phyloP scores from a whole-genome alignment of 2,888 invertebrate species.

The Chymomyza amoena region DNA sequence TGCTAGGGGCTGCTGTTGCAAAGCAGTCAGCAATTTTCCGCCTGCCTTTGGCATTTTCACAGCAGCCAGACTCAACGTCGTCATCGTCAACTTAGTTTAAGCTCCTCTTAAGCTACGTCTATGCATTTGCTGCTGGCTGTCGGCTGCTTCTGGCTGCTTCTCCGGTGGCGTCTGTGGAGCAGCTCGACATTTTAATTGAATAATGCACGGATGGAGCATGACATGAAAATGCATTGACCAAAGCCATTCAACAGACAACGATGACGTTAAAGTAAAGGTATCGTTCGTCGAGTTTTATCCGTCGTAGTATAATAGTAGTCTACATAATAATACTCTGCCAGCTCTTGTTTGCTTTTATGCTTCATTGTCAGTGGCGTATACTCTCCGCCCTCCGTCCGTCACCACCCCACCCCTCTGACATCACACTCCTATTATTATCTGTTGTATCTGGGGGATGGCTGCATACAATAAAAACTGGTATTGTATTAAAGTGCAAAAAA shows the following conservation, averaged over 20 bases:
- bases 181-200: not conserved
- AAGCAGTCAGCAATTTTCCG: not conserved
- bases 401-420: too few relatives aligned
- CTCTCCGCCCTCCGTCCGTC: too few relatives aligned
- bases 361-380: not conserved
- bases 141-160: too few relatives aligned
- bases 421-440: not conserved
- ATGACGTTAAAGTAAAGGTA: not conserved
- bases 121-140: not conserved
- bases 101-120: not conserved
- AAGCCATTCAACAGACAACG: not conserved
- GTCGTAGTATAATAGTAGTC: too few relatives aligned
- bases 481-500: conserved; percentile 44
- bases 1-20: not conserved
- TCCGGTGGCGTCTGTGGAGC: not conserved
- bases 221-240: not conserved
- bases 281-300: not conserved
- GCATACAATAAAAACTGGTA: conserved; percentile 39
- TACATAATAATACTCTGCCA: not conserved
- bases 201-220: not conserved
- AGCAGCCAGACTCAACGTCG: not conserved
- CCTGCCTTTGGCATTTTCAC: not conserved
- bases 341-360: not conserved
- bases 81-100: not conserved
- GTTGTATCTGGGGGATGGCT: not conserved